Base-by-base conservation (phyloP, 2,888 invertebrate species). In the Carabus problematicus region DNA sequence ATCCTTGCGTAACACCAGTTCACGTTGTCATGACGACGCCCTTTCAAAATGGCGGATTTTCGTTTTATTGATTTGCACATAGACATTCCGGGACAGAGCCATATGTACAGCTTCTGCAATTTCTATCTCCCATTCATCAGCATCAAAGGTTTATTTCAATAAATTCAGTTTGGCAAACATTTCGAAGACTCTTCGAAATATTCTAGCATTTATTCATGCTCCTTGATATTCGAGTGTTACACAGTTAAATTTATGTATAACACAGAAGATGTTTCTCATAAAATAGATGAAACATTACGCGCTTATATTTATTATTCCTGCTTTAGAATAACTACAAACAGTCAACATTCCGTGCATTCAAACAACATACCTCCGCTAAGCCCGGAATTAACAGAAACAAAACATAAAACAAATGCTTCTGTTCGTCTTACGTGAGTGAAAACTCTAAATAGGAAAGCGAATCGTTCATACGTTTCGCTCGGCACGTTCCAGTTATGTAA, bases 41-140 rank as follows among this genome's bases (percentile, higher is more conserved):
- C 69, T 63, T 70, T 62, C 71, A 73, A 72, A 73, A 73, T 73
- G 73, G 73, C 70, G 72, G 70, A 52, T 66, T 45, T 67, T 71
- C 70, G 70, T 71, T 70, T 71, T 66, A 66, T 71, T 70, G 72
- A 72, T 72, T 71, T 72, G 29, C 2, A 29, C 29, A 29, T 71
- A 67, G 70, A 56, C 29, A 56, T 19, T 56, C 8, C 11, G 16
- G 16, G 16, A 52, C 52, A n/a, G n/a, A n/a, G n/a, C n/a, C n/a
- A n/a, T n/a, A 12, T 19, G 14, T 12, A 45, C 45, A 45, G 45
- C 7, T 45, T 45, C 2, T 29, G 29, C 29, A 29, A 29, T 29
- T 29, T 29, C 29, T 29, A 6, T 29, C 29, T 6, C 2, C 29
- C 29, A 29, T 29, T 3, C 29, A 29, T 29, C 29, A 29, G 29